Evolutionary conservation across 1,140 invertebrate species (phyloP).

Genomic region (Homarus americanus): DNA sequence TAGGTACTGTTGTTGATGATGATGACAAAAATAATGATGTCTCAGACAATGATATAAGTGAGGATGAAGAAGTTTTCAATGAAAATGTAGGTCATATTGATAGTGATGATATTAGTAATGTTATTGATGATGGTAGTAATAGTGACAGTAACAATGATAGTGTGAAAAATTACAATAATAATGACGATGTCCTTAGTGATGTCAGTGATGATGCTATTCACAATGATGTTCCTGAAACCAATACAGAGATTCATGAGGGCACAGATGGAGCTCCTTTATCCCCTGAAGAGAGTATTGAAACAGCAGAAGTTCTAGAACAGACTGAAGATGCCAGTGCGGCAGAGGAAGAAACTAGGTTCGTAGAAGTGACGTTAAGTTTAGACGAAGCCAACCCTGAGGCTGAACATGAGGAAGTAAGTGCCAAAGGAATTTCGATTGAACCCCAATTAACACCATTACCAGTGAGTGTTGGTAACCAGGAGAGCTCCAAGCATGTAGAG

Average conservation of each 20-base stretch:
- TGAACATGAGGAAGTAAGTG: conserved; percentile 41
- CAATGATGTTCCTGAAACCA: conserved; percentile 33
- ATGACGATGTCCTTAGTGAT: neutral
- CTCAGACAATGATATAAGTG: neutral
- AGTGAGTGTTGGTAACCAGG: conserved; percentile 3
- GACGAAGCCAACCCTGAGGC: neutral
- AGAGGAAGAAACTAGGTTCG: conserved; percentile 21
- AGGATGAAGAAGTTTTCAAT: neutral
- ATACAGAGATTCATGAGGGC: conserved; percentile 28
- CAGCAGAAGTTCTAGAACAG: neutral
- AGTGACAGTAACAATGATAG: neutral
- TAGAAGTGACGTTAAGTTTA: conserved; percentile 30
- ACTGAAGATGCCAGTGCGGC: neutral
- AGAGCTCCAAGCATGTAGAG: conserved; percentile 11
- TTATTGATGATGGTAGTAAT: neutral
- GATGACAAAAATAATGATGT: neutral
- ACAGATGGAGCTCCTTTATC: neutral
- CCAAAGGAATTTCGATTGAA: conserved; percentile 14
- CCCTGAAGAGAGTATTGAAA: neutral
- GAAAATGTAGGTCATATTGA: neutral
- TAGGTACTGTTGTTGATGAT: neutral
- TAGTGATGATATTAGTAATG: neutral
- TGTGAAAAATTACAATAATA: neutral
- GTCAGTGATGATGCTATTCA: neutral
- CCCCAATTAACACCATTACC: conserved; percentile 30